Evolutionary conservation across 2,888 invertebrate genomes (phyloP), one percentile per base, ranked within the genome.

Genomic region (Stramonita haemastoma): DNA sequence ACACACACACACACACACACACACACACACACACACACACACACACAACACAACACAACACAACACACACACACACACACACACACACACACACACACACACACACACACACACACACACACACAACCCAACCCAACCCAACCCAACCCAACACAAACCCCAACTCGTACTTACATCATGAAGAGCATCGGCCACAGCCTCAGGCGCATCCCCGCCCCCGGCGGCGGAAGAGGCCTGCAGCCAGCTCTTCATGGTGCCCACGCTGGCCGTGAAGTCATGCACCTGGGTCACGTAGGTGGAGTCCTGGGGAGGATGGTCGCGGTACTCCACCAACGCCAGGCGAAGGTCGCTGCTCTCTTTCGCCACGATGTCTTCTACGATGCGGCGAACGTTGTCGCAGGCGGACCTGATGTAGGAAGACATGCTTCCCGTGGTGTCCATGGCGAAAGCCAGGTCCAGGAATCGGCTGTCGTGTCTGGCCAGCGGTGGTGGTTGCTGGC

Each of bases 241-340:
- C 94, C 94, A 94, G 13, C 88, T 66, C 90, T 94, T 95, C 95
- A 95, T 95, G 8, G 91, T 91, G 8, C 90, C 90, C 0, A 95
- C 93, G 1, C 94, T 94, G 1, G 90, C 60, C 0, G 95, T 95
- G 91, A 95, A 95, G 91, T 95, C 95, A 34, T 94, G 94, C 17
- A 92, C 92, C n/a, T 93, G 87, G 15, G 95, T 95, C 0, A 95
- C 94, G 89, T 94, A 95, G 22, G 93, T 90, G 0, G 56, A 83
- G 26, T 95, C 95, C 89, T 95, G 93, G 11, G 95, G 95, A 6
- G 95, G 95, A 85, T 95, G 95, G 91, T 95, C 95, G 4, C 95
- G 91, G 86, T 95, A 95, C 90, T 95, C 95, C 22, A 95, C 94
- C 29, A 95, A 89, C 2, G 95, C 95, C 85, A 95, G 90, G 29